Evolutionary conservation across 2,113 vertebrate genomes (phyloP), one percentile per base, ranked within the genome.

Genomic region (Brachyistius frenatus): DNA sequence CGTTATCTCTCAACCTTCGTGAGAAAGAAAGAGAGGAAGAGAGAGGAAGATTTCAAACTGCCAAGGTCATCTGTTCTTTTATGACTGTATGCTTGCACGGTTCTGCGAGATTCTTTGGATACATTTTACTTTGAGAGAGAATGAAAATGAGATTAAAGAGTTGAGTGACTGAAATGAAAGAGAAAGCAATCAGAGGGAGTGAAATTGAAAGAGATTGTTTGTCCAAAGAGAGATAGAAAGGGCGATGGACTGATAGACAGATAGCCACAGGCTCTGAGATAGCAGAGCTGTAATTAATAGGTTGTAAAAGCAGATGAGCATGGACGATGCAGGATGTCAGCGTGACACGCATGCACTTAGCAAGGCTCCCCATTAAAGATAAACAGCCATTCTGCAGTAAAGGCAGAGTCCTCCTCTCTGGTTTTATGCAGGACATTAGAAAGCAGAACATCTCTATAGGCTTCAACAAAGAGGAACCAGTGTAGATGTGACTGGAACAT

Each of bases 211-310:
- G 31, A 61, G 35, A 74, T 80, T 75, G 39, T 52, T 65, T 37
- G 36, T 71, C 60, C 41, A 13, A 50, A 53, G 53, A n/a, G 33
- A 69, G 69, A 71, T 4, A 35, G 39, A 41, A 65, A 66, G 57
- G 46, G 50, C 15, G 35, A 70, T 37, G 30, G 61, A 49, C 55
- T 33, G 72, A 76, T 30, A 77, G 54, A 81, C 62, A 58, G 83
- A 84, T 77, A 65, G 60, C 15, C 75, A 66, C 3, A 0, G 68
- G 76, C 84, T 83, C 88, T 37, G 66, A 67, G 83, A 89, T 87
- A 86, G 84, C 79, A 58, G 84, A 5, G 64, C 87, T 85, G 66
- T 92, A 91, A 93, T 93, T 92, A 92, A 93, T 90, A 92, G 91
- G 84, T 91, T 89, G 86, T 89, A 86, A 90, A 92, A 87, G 89